phyloP scores from a whole-genome alignment of 2,797 vertebrate species.

The Acanthurus leucopareius region DNA sequence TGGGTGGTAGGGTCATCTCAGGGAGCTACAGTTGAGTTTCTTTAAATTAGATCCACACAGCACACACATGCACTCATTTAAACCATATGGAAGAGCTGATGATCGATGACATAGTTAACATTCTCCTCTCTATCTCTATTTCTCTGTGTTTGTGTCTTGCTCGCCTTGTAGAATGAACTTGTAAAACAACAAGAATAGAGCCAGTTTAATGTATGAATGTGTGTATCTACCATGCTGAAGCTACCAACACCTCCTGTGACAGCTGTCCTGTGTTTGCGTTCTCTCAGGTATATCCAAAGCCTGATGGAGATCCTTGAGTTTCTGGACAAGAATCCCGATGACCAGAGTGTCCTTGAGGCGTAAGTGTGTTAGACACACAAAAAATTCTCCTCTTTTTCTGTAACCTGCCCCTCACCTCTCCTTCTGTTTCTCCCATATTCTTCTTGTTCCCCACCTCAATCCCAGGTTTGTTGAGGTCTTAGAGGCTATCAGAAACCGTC shows the following conservation, averaged over 20 bases:
- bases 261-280: conserved; percentile 11
- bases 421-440: no score
- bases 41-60: background rate
- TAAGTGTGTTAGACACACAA: conserved; percentile 73
- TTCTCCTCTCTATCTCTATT: background rate
- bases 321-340: conserved; percentile 87
- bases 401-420: background rate
- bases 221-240: background rate
- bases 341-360: conserved; percentile 87
- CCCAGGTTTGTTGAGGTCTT: conserved; percentile 88
- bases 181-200: background rate
- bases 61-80: no score
- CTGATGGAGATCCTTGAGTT: conserved; percentile 92
- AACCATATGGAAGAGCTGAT: background rate
- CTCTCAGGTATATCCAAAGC: conserved; percentile 90
- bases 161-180: background rate
- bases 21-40: background rate
- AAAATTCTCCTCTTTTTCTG: background rate
- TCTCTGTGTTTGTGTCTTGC: background rate
- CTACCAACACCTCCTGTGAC: background rate
- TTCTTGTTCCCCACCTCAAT: background rate
- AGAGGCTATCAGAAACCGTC: conserved; percentile 90
- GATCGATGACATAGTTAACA: conserved; percentile 36
- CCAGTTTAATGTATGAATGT: background rate
- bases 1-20: background rate